Base-by-base conservation (phyloP, 2,888 invertebrate genomes). In the Athetis lepigone region DNA sequence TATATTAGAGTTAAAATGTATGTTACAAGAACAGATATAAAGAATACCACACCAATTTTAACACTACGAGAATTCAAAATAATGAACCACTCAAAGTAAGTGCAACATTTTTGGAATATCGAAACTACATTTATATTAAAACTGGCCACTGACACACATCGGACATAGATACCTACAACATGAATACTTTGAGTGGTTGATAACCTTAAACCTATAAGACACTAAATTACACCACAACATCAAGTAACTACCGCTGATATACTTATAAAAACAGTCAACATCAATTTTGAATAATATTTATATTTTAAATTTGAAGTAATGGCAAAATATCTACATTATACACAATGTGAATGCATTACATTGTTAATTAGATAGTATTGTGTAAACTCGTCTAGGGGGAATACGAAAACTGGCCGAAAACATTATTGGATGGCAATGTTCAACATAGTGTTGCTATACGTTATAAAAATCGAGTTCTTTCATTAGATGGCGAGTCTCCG, bases 251-350 rank as follows among this genome's bases (percentile, higher is more conserved):
- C 95, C 89, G 95, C 90, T 89, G 90, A 92, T 95, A 94, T 93
- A 93, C 92, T 94, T 94, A 94, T 94, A 93, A 95, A 93, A 95
- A 95, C 95, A 95, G 94, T 95, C 95, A 95, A 95, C 95, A 95
- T 94, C 95, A 92, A 95, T 93, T 95, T 93, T 87, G 93, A 93
- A 95, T 95, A 92, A 90, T 93, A 89, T 90, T 88, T 90, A 90
- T 90, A 88, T 90, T 89, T 91, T 92, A 92, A 91, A 90, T 92
- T 93, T 93, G 90, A 92, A 89, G 83, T 92, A 92, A 92, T 91
- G 90, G 92, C 91, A 90, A 94, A 92, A 93, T 93, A 94, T 94
- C 92, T 95, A 94, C 94, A 94, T 87, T 89, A 91, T 91, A 92
- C 91, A 92, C 90, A 91, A 85, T 86, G 84, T 85, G 80, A 86